Evolutionary conservation across 2,113 vertebrate genomes (phyloP), one percentile per base, ranked within the genome.

Genomic region (Chamaea fasciata): DNA sequence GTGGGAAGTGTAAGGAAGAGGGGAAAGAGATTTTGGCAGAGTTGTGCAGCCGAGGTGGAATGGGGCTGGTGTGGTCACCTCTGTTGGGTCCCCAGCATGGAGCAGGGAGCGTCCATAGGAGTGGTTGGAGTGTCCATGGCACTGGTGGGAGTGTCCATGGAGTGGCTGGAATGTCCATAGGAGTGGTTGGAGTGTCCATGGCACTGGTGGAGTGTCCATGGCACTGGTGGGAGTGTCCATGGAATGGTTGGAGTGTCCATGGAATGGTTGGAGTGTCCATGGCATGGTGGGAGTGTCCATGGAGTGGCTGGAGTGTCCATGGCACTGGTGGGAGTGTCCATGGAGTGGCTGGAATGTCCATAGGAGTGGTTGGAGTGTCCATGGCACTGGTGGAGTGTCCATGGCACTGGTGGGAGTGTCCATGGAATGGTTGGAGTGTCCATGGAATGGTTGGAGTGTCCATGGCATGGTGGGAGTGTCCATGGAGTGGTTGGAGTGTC

Each of bases 11-110:
- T 9, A 2, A 30, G 35, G 57, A 27, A 62, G 2, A 0, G 5
- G 23, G 22, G 0, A 46, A 30, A 19, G 9, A 68, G 30, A 9
- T 68, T 50, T 24, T 33, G 79, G 62, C 8, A 6, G 19, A n/a
- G 33, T 6, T 4, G 37, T 9, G 56, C 26, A 11, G 70, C 18
- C 3, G 4, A 18, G 56, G 27, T 55, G 87, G 55, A 35, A 31
- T 8, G 23, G 53, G 71, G 53, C 15, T 75, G 79, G 46, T 42
- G 59, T 46, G 75, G 39, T 27, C 39, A 6, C 3, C 15, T 4
- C 37, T 8, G 30, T 8, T 27, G 78, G n/a, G 12, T 49, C 2
- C 13, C 23, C n/a, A 8, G 21, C 4, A 1, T 0, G 9, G 60
- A 70, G 52, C 49, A 55, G 60, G 2, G 6, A n/a, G 13, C 53